Evolutionary conservation across 2,888 invertebrate genomes (phyloP).

Genomic region (Drosophila formosana): DNA sequence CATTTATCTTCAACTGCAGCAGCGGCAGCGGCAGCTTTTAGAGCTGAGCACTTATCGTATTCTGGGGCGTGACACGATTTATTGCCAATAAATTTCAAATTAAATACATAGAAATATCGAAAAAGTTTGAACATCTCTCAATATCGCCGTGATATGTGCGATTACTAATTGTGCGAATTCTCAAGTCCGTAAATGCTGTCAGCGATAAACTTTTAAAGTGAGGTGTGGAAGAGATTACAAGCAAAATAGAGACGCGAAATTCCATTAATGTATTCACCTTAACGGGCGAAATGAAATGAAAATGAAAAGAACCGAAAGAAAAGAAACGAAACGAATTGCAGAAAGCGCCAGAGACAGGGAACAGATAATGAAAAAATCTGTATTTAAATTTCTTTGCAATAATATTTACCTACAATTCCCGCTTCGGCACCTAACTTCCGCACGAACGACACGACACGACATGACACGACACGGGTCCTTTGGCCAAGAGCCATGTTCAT

Average conservation of each 20-base stretch:
- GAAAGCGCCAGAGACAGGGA: constrained; percentile 16
- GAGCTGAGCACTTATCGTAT: constrained; percentile 8
- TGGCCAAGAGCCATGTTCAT: constrained; percentile 24
- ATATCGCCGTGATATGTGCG: constrained; percentile 2
- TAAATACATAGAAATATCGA: background rate
- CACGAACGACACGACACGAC: constrained; percentile 49
- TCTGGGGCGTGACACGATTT: constrained; percentile 9
- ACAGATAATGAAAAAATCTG: constrained; percentile 68
- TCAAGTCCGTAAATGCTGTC: background rate
- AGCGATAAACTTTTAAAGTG: background rate
- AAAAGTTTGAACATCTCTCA: background rate
- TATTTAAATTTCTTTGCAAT: constrained; percentile 72
- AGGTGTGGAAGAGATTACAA: constrained; percentile 4
- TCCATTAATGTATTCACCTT: constrained; percentile 48
- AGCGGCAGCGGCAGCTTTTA: background rate
- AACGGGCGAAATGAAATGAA: background rate
- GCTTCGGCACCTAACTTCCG: constrained; percentile 77
- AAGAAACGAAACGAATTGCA: constrained; percentile 1
- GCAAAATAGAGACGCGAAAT: constrained; percentile 39
- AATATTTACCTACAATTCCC: constrained; percentile 80
- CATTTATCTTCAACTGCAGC: constrained; percentile 11
- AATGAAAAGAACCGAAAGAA: background rate
- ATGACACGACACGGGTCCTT: background rate
- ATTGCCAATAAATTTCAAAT: constrained; percentile 7
- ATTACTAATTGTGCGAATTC: constrained; percentile 6